Evolutionary conservation across 2,888 invertebrate species (phyloP).

Genomic region (Morpho achilles): DNA sequence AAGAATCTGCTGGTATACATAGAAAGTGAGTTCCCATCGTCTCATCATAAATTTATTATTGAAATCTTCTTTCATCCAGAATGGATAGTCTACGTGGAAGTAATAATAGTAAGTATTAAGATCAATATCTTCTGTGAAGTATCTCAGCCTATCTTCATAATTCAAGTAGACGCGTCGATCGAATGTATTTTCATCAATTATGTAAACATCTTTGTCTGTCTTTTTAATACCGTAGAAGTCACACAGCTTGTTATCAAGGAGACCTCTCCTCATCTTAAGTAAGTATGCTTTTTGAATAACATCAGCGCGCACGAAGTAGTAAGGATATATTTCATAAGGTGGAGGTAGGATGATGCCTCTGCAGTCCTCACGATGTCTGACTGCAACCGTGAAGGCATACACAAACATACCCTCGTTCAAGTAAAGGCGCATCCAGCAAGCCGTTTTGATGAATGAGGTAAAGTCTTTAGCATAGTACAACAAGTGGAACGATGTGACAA

Average conservation of each 20-base stretch:
- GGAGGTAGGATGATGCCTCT: conserved; percentile 74
- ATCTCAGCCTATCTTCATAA: conserved; percentile 78
- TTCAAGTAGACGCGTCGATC: conserved; percentile 74
- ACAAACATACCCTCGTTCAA: conserved; percentile 79
- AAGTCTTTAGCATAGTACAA: conserved; percentile 77
- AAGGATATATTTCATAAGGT: conserved; percentile 81
- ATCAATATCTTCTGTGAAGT: conserved; percentile 84
- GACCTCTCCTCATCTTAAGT: conserved; percentile 70
- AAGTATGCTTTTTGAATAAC: conserved; percentile 79
- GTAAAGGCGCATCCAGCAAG: conserved; percentile 73
- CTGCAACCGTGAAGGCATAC: conserved; percentile 74
- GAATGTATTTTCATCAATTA: conserved; percentile 83
- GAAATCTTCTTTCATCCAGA: conserved; percentile 78
- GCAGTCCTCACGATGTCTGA: conserved; percentile 73
- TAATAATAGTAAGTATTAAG: conserved; percentile 81
- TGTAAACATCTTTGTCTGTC: conserved; percentile 72
- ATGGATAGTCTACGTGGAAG: conserved; percentile 80
- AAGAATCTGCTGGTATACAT: conserved; percentile 82
- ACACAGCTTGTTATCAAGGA: conserved; percentile 67
- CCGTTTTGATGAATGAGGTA: conserved; percentile 72
- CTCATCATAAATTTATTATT: conserved; percentile 51
- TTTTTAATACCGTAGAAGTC: conserved; percentile 74
- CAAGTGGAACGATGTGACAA: conserved; percentile 73
- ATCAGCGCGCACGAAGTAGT: conserved; percentile 83
- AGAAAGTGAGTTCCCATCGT: conserved; percentile 78